Conservation (phyloP, 1,140 invertebrate species). For the Drosophila tsacasi region DNA sequence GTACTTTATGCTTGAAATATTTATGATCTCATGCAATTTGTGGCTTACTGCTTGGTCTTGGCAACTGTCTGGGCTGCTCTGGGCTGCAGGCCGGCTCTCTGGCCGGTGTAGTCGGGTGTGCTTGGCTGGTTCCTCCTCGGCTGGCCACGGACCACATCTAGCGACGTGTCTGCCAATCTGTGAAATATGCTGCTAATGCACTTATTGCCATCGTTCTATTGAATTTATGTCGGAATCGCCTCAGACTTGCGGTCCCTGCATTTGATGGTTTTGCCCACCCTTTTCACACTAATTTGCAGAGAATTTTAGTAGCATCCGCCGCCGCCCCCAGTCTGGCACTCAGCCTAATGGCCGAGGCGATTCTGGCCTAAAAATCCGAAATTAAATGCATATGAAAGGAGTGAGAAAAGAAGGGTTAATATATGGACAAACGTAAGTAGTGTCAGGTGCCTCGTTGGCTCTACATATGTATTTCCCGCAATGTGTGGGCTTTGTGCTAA, state of each 20-base stretch:
- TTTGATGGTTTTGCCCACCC: slow-evolving; percentile 37
- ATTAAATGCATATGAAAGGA: background rate
- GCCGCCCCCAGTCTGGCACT: slow-evolving; percentile 50
- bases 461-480: slow-evolving; percentile 9
- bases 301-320: slow-evolving; percentile 41
- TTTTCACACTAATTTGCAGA: slow-evolving; percentile 55
- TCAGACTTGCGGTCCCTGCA: slow-evolving; percentile 52
- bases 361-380: background rate
- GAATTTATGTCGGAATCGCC: slow-evolving; percentile 76
- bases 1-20: slow-evolving; percentile 84
- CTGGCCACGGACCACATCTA: slow-evolving; percentile 55
- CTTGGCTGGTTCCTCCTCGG: slow-evolving; percentile 20
- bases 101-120: slow-evolving; percentile 7
- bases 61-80: slow-evolving; percentile 53
- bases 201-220: slow-evolving; percentile 79
- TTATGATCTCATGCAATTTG: slow-evolving; percentile 84
- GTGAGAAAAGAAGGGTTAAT: background rate
- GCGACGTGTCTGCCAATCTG: slow-evolving; percentile 82
- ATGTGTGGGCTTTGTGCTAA: slow-evolving; percentile 46
- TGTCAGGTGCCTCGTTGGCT: background rate
- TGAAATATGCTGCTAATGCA: slow-evolving; percentile 84
- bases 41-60: slow-evolving; percentile 79
- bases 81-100: slow-evolving; percentile 13
- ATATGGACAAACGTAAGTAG: background rate
- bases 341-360: slow-evolving; percentile 52